Evolutionary conservation across 2,888 invertebrate genomes (phyloP).

Genomic region (Iphiclides podalirius): DNA sequence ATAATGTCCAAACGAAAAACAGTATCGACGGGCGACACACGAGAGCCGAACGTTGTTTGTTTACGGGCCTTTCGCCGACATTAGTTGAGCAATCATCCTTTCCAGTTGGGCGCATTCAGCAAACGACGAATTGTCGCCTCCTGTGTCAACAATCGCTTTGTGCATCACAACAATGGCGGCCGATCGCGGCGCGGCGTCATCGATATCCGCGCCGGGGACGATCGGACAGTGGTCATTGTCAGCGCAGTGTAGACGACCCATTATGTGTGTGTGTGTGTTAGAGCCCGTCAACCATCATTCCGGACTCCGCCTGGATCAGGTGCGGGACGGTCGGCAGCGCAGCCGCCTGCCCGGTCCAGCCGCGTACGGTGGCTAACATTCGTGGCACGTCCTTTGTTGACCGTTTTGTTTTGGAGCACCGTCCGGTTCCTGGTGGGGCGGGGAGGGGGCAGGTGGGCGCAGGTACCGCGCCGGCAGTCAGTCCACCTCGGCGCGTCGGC

Average conservation of each 20-base stretch:
- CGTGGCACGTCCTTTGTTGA: slow-evolving; percentile 79
- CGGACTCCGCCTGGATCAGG: no score
- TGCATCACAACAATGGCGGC: slow-evolving; percentile 40
- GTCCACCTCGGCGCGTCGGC: slow-evolving; percentile 66
- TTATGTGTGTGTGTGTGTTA: no score
- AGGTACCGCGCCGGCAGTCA: slow-evolving; percentile 72
- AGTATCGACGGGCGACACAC: slow-evolving; percentile 44
- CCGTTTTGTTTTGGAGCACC: slow-evolving; percentile 79
- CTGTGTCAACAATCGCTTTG: slow-evolving; percentile 54
- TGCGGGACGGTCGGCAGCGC: no score
- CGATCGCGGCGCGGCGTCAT: no score
- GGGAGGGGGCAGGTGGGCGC: slow-evolving; percentile 76
- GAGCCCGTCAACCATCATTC: no score
- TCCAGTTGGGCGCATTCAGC: slow-evolving; percentile 57
- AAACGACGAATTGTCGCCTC: slow-evolving; percentile 41
- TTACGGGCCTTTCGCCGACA: slow-evolving; percentile 53
- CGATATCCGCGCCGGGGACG: slow-evolving; percentile 43
- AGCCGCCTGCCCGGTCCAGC: no score
- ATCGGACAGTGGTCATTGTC: no score
- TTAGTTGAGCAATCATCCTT: slow-evolving; percentile 66
- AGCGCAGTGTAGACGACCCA: no score
- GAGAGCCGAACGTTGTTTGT: slow-evolving; percentile 59
- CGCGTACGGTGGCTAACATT: slow-evolving; percentile 55
- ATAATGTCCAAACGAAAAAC: slow-evolving; percentile 37
- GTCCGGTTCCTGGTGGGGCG: slow-evolving; percentile 77